These are phyloP conservation scores for Hippocampus barbouri DNA, from an alignment of 2,113 vertebrate species.

Conservation along the genomic window DNA sequence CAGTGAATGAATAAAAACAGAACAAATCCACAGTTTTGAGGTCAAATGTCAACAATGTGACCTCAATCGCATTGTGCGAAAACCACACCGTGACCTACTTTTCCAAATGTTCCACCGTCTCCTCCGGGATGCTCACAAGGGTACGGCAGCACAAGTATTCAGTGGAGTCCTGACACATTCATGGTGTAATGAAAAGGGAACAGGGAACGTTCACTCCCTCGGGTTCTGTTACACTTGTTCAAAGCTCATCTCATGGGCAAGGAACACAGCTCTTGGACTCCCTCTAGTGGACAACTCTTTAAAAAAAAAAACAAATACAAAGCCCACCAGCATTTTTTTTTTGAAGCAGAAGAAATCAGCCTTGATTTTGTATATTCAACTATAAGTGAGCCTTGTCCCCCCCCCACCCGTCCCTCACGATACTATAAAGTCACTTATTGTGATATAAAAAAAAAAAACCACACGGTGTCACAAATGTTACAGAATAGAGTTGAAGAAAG, in stretches of 20 bases:
- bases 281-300: slow-evolving; percentile 37
- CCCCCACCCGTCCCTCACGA: too few species aligned
- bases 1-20: background rate
- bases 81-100: slow-evolving; percentile 61
- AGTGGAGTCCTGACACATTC: slow-evolving; percentile 33
- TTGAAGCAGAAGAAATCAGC: background rate
- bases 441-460: too few species aligned
- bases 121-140: slow-evolving; percentile 50
- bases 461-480: too few species aligned
- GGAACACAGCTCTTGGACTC: slow-evolving; percentile 12
- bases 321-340: background rate
- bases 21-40: background rate
- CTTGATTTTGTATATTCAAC: too few species aligned
- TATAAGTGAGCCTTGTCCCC: too few species aligned
- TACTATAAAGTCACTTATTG: too few species aligned
- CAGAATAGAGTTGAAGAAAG: too few species aligned
- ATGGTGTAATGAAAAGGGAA: slow-evolving; percentile 28
- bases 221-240: slow-evolving; percentile 55
- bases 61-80: slow-evolving; percentile 56
- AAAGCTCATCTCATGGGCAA: slow-evolving; percentile 10
- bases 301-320: slow-evolving; percentile 4
- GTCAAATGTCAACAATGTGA: slow-evolving; percentile 52
- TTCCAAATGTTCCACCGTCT: slow-evolving; percentile 54
- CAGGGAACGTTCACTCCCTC: slow-evolving; percentile 26
- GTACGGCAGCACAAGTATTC: slow-evolving; percentile 30